A percentile compares a stretch with the other conserved stretches of the same genome.
Conservation (phyloP, 2,113 vertebrate species). For the Rhinogobius similis region DNA sequence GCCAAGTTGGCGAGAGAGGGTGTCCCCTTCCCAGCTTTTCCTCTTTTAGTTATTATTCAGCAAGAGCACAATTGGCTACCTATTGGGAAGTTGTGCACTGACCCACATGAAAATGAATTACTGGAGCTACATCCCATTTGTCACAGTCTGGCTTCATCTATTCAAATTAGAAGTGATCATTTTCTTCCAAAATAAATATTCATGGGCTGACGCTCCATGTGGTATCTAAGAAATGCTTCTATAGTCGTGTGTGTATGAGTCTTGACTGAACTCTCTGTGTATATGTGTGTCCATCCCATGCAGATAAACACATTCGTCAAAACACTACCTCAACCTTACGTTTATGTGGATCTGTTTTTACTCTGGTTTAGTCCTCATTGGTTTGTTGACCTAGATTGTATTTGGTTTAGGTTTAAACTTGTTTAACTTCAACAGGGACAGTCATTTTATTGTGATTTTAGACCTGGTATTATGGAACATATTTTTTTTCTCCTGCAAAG, state of each 20-base stretch:
- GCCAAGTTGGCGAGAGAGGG: too few relatives aligned
- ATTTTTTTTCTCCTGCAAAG: slow-evolving; percentile 26
- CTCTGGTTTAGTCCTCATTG: too few relatives aligned
- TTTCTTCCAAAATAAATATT: not conserved
- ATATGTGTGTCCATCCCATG: slow-evolving; percentile 18
- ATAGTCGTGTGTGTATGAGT: slow-evolving; percentile 31
- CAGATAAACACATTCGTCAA: too few relatives aligned
- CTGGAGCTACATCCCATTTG: not conserved
- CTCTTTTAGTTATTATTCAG: too few relatives aligned
- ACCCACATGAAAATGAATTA: not conserved
- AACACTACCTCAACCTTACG: too few relatives aligned
- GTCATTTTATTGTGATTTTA: not conserved
- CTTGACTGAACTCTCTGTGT: slow-evolving; percentile 39
- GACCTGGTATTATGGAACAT: not conserved
- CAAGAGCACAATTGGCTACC: too few relatives aligned
- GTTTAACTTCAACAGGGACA: too few relatives aligned
- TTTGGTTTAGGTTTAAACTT: too few relatives aligned
- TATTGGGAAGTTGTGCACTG: too few relatives aligned
- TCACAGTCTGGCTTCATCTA: not conserved
- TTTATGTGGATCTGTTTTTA: too few relatives aligned
- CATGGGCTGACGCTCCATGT: not conserved
- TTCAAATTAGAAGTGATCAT: not conserved
- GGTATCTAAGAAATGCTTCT: slow-evolving; percentile 22
- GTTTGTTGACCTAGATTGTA: too few relatives aligned
- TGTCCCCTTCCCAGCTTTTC: too few relatives aligned